phyloP scores from a whole-genome alignment of 2,797 vertebrate species.

The Spea hammondii region DNA sequence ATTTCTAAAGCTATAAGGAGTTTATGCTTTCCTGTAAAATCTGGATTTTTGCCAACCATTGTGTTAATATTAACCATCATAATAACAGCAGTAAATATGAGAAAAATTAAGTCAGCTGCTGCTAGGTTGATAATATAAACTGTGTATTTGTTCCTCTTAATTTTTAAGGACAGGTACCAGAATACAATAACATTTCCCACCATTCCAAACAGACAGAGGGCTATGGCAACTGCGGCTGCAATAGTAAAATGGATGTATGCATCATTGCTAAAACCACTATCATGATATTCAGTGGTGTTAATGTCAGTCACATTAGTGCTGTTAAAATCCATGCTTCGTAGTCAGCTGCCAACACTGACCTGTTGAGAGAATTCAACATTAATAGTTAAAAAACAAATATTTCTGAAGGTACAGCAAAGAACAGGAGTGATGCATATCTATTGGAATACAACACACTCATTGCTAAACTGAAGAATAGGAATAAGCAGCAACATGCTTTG shows the following conservation, averaged over 20 bases:
- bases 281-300: not conserved
- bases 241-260: not conserved
- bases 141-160: conserved; percentile 49
- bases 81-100: conserved; percentile 6
- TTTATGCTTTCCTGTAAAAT: not conserved
- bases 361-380: too few species aligned
- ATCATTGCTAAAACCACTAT: not conserved
- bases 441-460: too few species aligned
- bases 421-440: too few species aligned
- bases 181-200: conserved; percentile 50
- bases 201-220: conserved; percentile 34
- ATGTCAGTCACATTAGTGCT: not conserved
- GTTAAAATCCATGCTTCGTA: not conserved
- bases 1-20: conserved; percentile 13
- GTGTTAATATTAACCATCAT: conserved; percentile 11
- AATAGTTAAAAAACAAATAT: too few species aligned
- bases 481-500: too few species aligned
- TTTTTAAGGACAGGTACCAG: conserved; percentile 50
- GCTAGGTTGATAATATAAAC: conserved; percentile 54
- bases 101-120: conserved; percentile 31
- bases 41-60: not conserved
- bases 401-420: too few species aligned
- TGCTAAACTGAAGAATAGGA: too few species aligned
- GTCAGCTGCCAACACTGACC: not conserved
- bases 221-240: not conserved